Evolutionary conservation across 2,797 vertebrate species (phyloP), one percentile per base, ranked within the genome.

Genomic region (Anisognathus igniventris): DNA sequence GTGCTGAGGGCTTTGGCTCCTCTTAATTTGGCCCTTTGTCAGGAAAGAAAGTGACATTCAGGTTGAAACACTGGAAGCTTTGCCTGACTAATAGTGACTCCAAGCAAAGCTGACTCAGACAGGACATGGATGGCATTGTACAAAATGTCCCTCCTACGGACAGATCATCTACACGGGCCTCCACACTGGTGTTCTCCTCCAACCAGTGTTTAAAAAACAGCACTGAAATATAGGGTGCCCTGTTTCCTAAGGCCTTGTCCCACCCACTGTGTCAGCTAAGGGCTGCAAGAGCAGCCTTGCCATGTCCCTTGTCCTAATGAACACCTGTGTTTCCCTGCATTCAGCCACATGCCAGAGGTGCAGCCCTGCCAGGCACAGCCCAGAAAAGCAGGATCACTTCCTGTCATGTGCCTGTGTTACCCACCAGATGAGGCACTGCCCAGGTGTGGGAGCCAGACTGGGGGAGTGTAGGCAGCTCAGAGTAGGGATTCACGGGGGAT

Each of bases 1-100:
- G 40, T 37, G 60, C 66, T 50, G 75, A 70, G 86, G 77, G 28
- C 58, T 83, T 92, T 71, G 71, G 61, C 64, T 76, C 44, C 50
- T 90, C 87, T 91, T 58, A 73, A 28, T 61, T 93, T 74, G 81
- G 77, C 84, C 62, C n/a, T 92, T 86, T 81, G 82, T 90, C 82
- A 90, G 87, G 18, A 68, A 96, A 84, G 90, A 91, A 93, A 93
- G 85, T 93, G 70, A 58, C 61, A 58, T 56, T 90, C 40, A 14
- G 51, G 85, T 93, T 93, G 78, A 81, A 94, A 75, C 2, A 3
- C 58, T 84, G 70, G 73, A 67, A 77, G 71, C 66, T 90, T 86
- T 92, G 72, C 57, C 65, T 95, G 92, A 84, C 89, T 94, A 81
- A 92, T 77, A 65, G 65, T 78, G 79, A 91, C 60, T 92, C 68